These are phyloP conservation scores for Campodea augens DNA, from an alignment of 1,140 invertebrate species.

Conservation along the genomic window DNA sequence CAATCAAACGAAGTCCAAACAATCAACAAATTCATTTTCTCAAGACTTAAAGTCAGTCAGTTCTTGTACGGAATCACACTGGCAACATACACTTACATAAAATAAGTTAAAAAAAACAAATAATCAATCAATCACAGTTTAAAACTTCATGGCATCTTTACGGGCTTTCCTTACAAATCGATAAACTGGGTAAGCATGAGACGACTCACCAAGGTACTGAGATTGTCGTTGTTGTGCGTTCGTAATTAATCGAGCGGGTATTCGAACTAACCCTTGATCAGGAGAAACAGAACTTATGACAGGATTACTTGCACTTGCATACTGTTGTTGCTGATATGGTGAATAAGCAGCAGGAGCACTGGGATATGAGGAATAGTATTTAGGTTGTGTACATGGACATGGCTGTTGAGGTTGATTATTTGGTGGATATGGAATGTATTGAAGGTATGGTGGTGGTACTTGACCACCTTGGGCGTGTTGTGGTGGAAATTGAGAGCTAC, in stretches of 20 bases:
- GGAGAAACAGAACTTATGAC: neutral
- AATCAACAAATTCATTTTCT: too few species aligned
- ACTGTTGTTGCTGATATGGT: neutral
- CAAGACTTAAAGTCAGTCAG: too few species aligned
- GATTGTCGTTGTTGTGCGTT: neutral
- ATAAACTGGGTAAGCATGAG: neutral
- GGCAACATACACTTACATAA: too few species aligned
- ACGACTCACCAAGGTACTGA: neutral
- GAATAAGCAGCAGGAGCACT: neutral
- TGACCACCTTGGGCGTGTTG: neutral
- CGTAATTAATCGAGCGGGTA: neutral
- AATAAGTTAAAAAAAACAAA: too few species aligned
- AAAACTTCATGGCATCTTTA: neutral
- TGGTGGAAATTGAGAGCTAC: too few species aligned
- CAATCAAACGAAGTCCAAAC: too few species aligned
- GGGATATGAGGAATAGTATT: neutral
- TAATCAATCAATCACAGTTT: neutral
- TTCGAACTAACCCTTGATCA: too few species aligned
- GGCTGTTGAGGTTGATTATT: neutral
- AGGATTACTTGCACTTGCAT: neutral
- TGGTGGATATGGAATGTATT: neutral
- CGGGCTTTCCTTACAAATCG: neutral
- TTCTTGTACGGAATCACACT: too few species aligned
- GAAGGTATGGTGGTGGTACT: neutral
- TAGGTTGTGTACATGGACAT: neutral